phyloP scores from a whole-genome alignment of 2,888 invertebrate species.

The Cerceris ruficornis region DNA sequence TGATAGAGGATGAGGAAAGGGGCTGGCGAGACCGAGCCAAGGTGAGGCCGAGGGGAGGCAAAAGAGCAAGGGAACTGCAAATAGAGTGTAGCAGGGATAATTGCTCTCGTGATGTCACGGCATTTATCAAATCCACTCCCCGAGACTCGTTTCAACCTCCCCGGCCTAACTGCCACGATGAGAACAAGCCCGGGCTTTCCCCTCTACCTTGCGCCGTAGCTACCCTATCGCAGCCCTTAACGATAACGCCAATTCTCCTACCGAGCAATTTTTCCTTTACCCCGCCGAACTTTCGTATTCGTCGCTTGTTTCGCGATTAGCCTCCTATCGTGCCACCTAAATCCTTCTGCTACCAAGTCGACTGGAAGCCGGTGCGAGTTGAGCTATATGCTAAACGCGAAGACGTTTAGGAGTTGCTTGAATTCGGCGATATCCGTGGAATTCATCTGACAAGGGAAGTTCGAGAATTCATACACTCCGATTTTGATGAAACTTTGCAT shows the following conservation, averaged over 20 bases:
- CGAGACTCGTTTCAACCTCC: constrained; percentile 30
- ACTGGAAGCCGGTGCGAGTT: no score
- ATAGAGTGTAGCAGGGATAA: constrained; percentile 70
- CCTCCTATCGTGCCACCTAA: neutral
- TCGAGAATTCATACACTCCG: no score
- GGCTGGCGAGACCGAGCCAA: constrained; percentile 18
- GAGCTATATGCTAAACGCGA: no score
- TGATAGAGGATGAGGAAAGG: constrained; percentile 16
- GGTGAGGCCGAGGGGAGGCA: constrained; percentile 38
- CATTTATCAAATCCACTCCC: constrained; percentile 70
- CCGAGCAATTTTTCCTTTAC: constrained; percentile 23
- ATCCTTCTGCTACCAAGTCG: neutral
- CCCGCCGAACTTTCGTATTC: constrained; percentile 15
- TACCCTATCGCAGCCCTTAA: constrained; percentile 51
- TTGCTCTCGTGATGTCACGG: constrained; percentile 72
- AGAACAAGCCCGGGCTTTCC: constrained; percentile 45
- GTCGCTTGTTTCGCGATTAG: constrained; percentile 35
- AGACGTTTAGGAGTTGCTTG: no score
- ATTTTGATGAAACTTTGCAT: no score
- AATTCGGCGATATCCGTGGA: no score
- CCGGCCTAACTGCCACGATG: constrained; percentile 27
- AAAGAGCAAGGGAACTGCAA: constrained; percentile 62
- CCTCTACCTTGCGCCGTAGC: constrained; percentile 27
- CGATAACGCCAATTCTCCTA: constrained; percentile 53
- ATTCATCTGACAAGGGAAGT: no score